A percentile compares a stretch with the other conserved stretches of the same genome.
Conservation (phyloP, 2,113 vertebrate genomes). For the Vombatus ursinus region DNA sequence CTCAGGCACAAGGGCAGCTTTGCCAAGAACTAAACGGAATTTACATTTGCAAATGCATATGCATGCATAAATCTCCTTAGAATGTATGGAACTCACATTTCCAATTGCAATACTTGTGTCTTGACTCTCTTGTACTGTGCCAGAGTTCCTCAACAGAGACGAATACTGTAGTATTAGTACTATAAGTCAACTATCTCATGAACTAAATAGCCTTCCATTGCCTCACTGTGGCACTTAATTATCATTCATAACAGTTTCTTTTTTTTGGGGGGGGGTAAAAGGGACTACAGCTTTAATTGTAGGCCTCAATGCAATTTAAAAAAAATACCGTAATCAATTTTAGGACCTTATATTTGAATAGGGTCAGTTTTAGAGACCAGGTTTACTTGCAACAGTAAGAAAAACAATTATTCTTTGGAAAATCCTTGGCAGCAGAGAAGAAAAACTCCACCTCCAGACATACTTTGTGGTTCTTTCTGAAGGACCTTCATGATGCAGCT, state of each 20-base stretch:
- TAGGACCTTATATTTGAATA: conserved; percentile 69
- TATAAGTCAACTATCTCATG: background rate
- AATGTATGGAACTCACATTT: background rate
- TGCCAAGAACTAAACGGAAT: background rate
- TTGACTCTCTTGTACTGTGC: too few species aligned
- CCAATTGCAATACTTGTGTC: background rate
- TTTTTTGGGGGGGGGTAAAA: conserved; percentile 79
- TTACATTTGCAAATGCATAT: background rate
- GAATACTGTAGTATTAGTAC: too few species aligned
- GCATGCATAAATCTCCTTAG: background rate
- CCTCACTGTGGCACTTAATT: background rate
- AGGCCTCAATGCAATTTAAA: conserved; percentile 85
- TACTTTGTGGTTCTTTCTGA: background rate
- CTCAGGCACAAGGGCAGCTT: background rate
- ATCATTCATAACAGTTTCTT: background rate
- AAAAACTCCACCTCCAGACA: background rate
- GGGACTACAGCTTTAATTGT: conserved; percentile 76
- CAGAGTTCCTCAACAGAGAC: too few species aligned
- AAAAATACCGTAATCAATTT: conserved; percentile 86
- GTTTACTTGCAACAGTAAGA: conserved; percentile 51
- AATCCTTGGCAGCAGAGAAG: conserved; percentile 39
- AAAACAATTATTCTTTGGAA: conserved; percentile 57
- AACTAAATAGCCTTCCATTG: background rate
- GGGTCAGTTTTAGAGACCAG: conserved; percentile 50
- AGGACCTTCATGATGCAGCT: background rate